Conservation (phyloP, 1,140 invertebrate genomes). For the Vollenhovia emeryi region DNA sequence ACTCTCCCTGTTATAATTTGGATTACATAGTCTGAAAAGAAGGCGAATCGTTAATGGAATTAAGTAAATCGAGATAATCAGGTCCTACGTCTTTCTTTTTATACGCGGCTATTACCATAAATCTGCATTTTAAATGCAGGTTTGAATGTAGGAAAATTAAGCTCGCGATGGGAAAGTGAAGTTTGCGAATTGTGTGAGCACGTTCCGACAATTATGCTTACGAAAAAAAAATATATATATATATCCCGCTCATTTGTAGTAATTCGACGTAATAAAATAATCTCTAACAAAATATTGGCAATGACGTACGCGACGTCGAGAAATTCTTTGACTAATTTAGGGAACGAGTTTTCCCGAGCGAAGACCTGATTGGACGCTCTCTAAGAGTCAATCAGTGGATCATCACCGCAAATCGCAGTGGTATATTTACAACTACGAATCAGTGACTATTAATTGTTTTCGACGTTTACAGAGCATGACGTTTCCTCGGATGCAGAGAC, state of each 20-base stretch:
- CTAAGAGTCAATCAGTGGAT: too few species aligned
- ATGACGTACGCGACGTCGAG: background rate
- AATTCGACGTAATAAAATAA: background rate
- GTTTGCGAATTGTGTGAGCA: slow-evolving; percentile 5
- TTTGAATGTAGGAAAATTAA: slow-evolving; percentile 28
- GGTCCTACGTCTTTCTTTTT: slow-evolving; percentile 17
- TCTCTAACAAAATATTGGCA: slow-evolving; percentile 16
- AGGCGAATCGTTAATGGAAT: slow-evolving; percentile 13
- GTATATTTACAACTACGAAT: too few species aligned
- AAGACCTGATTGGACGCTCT: slow-evolving; percentile 1
- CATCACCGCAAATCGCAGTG: too few species aligned
- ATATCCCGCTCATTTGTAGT: slow-evolving; percentile 6
- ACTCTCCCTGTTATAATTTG: background rate
- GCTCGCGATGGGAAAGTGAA: background rate
- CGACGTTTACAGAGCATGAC: too few species aligned
- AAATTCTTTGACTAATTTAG: background rate
- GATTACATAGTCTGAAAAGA: background rate
- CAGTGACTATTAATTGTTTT: too few species aligned
- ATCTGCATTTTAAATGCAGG: slow-evolving; percentile 31
- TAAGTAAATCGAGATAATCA: slow-evolving; percentile 23
- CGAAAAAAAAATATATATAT: background rate
- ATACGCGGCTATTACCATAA: slow-evolving; percentile 6
- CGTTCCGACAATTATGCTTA: slow-evolving; percentile 13
- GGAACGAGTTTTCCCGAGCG: background rate
- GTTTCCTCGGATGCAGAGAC: background rate